Evolutionary conservation across 2,888 invertebrate genomes (phyloP), one percentile per base, ranked within the genome.

Genomic region (Pomacea canaliculata): DNA sequence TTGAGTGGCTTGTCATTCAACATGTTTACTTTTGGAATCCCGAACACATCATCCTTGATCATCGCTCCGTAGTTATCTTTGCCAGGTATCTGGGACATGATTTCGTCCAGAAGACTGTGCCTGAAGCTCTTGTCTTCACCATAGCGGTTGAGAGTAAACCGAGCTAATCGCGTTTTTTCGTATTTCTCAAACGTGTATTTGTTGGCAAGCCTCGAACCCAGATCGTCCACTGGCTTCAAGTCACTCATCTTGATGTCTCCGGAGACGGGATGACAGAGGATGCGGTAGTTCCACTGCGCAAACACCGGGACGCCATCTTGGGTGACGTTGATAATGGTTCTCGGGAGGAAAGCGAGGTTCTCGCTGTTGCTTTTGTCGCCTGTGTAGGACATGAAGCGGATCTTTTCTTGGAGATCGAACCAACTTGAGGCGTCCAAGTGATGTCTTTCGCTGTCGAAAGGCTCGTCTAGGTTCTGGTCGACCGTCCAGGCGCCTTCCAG

Each of bases 401-500:
- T 74, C n/a, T 66, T 86, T 62, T 86, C 85, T 78, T 85, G 84
- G 0, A 88, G 81, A n/a, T 88, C 85, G 71, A 82, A 81, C 86
- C 86, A 87, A 62, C 81, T 85, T 1, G 73, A 69, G 16, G 78
- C 78, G 49, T 77, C 79, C 49, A 79, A 49, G 19, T 85, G 80
- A 74, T 88, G 88, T 10, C 88, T 81, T 70, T 88, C 88, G 70
- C 87, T 88, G 12, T 80, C 73, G 76, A 88, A 88, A 0, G 87
- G 85, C 75, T 89, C 88, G 0, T 87, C 66, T 7, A 78, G 68
- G 12, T 82, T 80, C 0, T 80, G 79, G 71, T 84, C 78, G 1
- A 81, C 82, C 9, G 87, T 87, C 88, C 88, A 88, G 10, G 82
- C 84, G 0, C 87, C 88, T 70, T 88, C 88, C 73, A 88, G 74